phyloP scores from a whole-genome alignment of 2,888 invertebrate species.

The Furcula furcula region DNA sequence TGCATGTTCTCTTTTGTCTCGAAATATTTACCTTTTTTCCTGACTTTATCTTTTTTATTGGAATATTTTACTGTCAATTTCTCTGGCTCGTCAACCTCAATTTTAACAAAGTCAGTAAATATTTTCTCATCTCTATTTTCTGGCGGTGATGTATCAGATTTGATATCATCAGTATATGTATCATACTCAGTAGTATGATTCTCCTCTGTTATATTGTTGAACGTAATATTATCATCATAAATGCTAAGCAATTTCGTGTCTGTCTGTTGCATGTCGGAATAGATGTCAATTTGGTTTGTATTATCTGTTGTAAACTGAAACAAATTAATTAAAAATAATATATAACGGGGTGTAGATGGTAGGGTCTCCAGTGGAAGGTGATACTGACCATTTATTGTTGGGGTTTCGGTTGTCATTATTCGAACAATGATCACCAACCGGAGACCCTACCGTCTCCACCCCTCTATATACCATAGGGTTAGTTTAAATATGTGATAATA shows the following conservation, averaged over 20 bases:
- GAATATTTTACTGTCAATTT: no score
- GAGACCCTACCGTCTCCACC: no score
- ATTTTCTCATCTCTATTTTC: constrained; percentile 3
- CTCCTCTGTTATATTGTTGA: not conserved
- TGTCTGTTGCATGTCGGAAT: constrained; percentile 2
- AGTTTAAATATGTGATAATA: no score
- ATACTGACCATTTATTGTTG: no score
- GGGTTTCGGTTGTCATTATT: no score
- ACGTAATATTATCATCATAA: not conserved
- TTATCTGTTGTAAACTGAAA: constrained; percentile 15
- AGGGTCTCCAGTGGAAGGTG: no score
- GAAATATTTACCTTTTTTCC: constrained; percentile 12
- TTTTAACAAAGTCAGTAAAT: not conserved
- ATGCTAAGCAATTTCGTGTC: not conserved
- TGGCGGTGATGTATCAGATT: not conserved
- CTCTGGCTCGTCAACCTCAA: no score
- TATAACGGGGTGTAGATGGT: no score
- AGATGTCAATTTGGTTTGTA: not conserved
- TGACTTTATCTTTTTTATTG: not conserved
- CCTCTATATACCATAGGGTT: no score
- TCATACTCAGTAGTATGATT: not conserved
- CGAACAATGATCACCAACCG: no score
- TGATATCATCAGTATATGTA: not conserved
- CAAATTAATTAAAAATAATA: not conserved
- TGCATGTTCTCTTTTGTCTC: constrained; percentile 21